These are phyloP conservation scores for Balaeniceps rex DNA, from an alignment of 2,113 vertebrate genomes.

Conservation along the genomic window DNA sequence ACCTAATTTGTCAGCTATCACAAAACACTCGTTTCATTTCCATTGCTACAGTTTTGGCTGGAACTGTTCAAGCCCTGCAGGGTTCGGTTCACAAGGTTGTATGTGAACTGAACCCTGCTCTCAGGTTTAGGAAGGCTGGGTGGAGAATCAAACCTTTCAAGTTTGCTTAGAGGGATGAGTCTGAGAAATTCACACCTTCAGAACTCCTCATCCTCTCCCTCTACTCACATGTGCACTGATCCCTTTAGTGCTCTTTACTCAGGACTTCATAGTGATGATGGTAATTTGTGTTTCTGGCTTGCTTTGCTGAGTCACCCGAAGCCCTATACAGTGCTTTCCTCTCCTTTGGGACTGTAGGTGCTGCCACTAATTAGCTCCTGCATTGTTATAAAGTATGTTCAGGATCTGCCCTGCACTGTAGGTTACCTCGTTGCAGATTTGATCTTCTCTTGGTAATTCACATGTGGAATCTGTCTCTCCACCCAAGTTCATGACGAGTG, in stretches of 20 bases:
- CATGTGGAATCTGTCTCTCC: not conserved
- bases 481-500: not conserved
- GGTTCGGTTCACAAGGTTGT: constrained; percentile 32
- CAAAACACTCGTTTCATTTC: constrained; percentile 45
- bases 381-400: not conserved
- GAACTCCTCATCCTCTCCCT: not conserved
- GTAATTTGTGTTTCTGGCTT: not conserved
- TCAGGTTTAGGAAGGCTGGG: constrained; percentile 15
- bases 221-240: not conserved
- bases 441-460: constrained; percentile 1
- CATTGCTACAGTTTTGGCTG: constrained; percentile 49
- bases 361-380: not conserved
- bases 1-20: constrained; percentile 61
- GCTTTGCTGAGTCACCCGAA: constrained; percentile 18
- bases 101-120: constrained; percentile 31
- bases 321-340: not conserved
- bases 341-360: not conserved
- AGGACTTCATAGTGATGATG: not conserved
- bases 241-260: not conserved
- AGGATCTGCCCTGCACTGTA: not conserved
- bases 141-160: constrained; percentile 52
- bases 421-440: not conserved
- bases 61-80: constrained; percentile 43
- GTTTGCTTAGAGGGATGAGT: constrained; percentile 34
- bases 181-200: constrained; percentile 46